Percentiles rank a stretch among this genome's conserved stretches.
Conservation (phyloP, 2,888 invertebrate genomes). For the Cepaea hortensis region DNA sequence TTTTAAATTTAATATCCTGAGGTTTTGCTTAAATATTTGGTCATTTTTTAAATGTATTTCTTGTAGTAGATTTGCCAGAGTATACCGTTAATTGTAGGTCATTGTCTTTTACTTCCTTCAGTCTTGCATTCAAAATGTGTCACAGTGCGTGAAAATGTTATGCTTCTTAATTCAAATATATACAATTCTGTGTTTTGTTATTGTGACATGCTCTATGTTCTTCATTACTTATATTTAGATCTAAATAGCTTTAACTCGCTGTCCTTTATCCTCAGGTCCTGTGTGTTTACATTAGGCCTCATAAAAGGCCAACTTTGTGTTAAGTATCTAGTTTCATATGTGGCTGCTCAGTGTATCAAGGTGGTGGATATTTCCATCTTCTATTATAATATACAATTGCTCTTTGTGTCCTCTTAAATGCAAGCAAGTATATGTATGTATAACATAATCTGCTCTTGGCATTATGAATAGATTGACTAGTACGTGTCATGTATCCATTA, state of each 20-base stretch:
- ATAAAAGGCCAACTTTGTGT: slow-evolving; percentile 4
- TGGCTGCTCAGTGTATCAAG: not conserved
- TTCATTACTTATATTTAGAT: not conserved
- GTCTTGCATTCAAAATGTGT: not conserved
- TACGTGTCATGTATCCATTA: no score
- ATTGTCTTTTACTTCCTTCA: no score
- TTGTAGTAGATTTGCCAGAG: no score
- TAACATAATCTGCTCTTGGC: not conserved
- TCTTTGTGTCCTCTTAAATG: not conserved
- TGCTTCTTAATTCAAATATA: not conserved
- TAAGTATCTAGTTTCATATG: slow-evolving; percentile 20
- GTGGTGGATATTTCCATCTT: not conserved
- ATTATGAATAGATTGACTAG: no score
- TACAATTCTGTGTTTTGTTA: not conserved
- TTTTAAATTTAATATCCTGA: no score
- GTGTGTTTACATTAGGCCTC: slow-evolving; percentile 13
- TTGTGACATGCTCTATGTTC: not conserved
- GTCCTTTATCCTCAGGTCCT: slow-evolving; percentile 30
- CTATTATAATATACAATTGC: not conserved
- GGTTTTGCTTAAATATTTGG: no score
- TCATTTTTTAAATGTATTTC: no score
- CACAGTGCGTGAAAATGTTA: not conserved
- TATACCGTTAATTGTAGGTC: no score
- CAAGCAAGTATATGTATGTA: not conserved
- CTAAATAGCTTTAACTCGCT: not conserved